These are phyloP conservation scores for Carassius carassius DNA, from an alignment of 2,113 vertebrate species.

Conservation along the genomic window DNA sequence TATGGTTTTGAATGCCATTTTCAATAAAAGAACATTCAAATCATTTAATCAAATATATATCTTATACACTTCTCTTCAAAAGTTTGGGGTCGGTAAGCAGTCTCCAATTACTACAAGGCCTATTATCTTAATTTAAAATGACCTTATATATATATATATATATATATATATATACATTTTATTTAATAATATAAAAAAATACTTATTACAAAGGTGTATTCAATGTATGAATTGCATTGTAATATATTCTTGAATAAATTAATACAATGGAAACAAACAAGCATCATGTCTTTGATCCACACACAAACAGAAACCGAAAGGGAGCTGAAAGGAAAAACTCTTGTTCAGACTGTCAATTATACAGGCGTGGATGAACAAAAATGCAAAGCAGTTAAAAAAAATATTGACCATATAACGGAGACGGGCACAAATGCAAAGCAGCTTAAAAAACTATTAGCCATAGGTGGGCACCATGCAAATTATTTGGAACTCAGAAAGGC, in stretches of 20 bases:
- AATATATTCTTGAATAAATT: background rate
- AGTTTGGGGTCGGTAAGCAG: background rate
- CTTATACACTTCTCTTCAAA: background rate
- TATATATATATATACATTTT: background rate
- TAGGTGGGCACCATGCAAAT: background rate
- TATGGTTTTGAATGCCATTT: background rate
- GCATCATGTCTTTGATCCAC: background rate
- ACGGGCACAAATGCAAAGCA: background rate
- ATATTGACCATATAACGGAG: background rate
- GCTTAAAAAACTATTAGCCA: background rate
- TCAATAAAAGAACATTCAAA: background rate
- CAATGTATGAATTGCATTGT: background rate
- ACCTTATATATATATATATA: background rate
- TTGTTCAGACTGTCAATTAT: background rate
- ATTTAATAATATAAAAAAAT: too few species aligned
- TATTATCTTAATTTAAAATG: background rate
- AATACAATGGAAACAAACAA: background rate
- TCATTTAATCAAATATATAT: background rate
- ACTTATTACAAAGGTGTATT: background rate
- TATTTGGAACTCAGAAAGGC: background rate
- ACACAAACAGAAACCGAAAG: background rate
- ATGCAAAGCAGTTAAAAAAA: background rate
- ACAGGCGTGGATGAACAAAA: background rate
- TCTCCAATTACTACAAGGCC: background rate
- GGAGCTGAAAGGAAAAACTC: background rate